Evolutionary conservation across 2,888 invertebrate species (phyloP), one percentile per base, ranked within the genome.

Genomic region (Chrysolina americana): DNA sequence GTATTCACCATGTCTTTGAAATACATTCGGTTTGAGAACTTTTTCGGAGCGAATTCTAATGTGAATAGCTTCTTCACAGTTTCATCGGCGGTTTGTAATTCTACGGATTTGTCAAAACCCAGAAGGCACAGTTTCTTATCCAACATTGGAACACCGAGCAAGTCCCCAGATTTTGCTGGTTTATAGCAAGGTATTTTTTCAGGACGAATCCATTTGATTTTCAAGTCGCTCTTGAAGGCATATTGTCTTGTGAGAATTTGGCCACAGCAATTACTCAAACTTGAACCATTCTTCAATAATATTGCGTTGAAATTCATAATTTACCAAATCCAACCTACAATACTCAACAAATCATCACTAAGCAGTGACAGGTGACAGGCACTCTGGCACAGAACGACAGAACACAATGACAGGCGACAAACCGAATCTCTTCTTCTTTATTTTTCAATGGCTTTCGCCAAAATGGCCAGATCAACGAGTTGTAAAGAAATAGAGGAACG

Each of bases 171-270:
- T 83, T 91, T 93, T 81, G 91, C 90, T 0, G 94, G 92, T 81
- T 92, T 90, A 76, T 90, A 91, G 63, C 91, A 90, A 0, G 92
- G 89, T 21, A 94, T 89, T 85, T 92, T 92, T 41, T 91, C 91
- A 0, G 96, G 96, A 41, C 92, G 90, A 8, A 92, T 90, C 95
- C 95, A 96, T 89, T 94, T 93, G 63, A 96, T 93, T 87, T 94
- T 93, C 47, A 94, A 88, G 82, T 92, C 91, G 41, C 92, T 92
- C 86, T 94, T 94, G 80, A 93, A 90, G 77, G 93, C 83, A 88
- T 88, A 85, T 86, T 80, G 79, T 83, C 89, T 70, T n/a, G 36
- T n/a, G 23, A n/a, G 36, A 36, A 59, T 59, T 59, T 8, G n/a
- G 59, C 28, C 36, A n/a, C 15, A 36, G 15, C 15, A 59, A 4